These are phyloP conservation scores for Cyprinodon brontotheroides DNA, from an alignment of 2,113 vertebrate species.

Conservation along the genomic window DNA sequence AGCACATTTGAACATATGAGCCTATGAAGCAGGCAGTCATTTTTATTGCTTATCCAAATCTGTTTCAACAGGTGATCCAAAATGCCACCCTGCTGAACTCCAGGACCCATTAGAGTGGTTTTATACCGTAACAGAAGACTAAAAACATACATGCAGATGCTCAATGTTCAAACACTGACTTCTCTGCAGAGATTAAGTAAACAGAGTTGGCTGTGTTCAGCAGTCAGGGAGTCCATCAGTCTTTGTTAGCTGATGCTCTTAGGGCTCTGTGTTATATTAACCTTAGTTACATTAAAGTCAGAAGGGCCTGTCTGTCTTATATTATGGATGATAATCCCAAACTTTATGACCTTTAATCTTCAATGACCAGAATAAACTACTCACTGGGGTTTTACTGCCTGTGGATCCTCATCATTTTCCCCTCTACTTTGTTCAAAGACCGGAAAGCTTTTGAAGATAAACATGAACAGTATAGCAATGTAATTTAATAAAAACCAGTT, in stretches of 20 bases:
- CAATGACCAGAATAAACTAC: conserved; percentile 3
- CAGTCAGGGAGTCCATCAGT: background rate
- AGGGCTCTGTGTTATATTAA: conserved; percentile 13
- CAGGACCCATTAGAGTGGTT: background rate
- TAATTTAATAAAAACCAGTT: background rate
- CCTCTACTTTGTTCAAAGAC: background rate
- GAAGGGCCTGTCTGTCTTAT: conserved; percentile 23
- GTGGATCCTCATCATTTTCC: conserved; percentile 17
- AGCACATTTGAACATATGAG: background rate
- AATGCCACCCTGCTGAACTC: background rate
- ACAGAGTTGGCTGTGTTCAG: background rate
- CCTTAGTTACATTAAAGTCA: conserved; percentile 15
- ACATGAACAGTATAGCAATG: conserved; percentile 9
- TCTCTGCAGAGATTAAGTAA: conserved; percentile 11
- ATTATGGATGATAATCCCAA: conserved; percentile 28
- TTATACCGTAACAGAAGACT: background rate
- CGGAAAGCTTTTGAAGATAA: conserved; percentile 13
- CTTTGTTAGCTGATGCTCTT: background rate
- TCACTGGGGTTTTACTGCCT: background rate
- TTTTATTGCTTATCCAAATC: background rate
- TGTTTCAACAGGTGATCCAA: background rate
- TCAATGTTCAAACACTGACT: background rate
- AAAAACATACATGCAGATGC: background rate
- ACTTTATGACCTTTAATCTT: conserved; percentile 29
- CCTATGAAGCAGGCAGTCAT: background rate